Evolutionary conservation across 2,888 invertebrate genomes (phyloP).

Genomic region (Hypomecis atomaria): DNA sequence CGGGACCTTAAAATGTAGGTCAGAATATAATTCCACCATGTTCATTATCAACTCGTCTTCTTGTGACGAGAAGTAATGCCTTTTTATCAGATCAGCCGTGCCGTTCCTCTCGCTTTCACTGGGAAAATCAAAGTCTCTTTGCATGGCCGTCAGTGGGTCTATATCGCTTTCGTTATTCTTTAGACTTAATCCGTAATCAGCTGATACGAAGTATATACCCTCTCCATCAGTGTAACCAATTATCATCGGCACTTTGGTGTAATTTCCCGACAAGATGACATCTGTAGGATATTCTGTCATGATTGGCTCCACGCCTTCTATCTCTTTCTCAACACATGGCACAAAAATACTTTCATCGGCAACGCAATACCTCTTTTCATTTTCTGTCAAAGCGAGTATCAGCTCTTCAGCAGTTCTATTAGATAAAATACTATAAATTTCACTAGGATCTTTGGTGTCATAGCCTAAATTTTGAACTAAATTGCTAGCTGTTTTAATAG

Average conservation of each 20-base stretch:
- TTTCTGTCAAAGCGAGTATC: constrained; percentile 60
- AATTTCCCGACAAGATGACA: constrained; percentile 68
- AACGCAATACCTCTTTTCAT: constrained; percentile 67
- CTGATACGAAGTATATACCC: constrained; percentile 72
- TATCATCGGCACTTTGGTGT: constrained; percentile 76
- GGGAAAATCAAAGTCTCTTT: constrained; percentile 67
- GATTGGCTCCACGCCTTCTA: constrained; percentile 68
- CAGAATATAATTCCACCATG: constrained; percentile 75
- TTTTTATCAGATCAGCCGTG: constrained; percentile 58
- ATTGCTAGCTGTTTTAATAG: constrained; percentile 64
- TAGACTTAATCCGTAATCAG: constrained; percentile 68
- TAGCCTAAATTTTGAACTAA: constrained; percentile 71
- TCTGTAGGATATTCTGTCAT: constrained; percentile 66
- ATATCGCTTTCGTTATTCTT: constrained; percentile 49
- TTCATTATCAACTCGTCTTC: constrained; percentile 71
- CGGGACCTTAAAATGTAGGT: constrained; percentile 74
- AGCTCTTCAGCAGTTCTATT: constrained; percentile 64
- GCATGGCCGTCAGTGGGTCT: constrained; percentile 57
- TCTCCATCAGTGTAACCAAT: constrained; percentile 75
- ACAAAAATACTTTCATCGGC: constrained; percentile 68
- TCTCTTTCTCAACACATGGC: constrained; percentile 71
- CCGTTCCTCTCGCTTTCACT: constrained; percentile 60
- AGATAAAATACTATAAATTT: constrained; percentile 67
- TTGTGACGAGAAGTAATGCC: constrained; percentile 65
- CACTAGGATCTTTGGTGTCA: constrained; percentile 64